phyloP scores from a whole-genome alignment of 2,888 invertebrate species.

The Uloborus plumipes region DNA sequence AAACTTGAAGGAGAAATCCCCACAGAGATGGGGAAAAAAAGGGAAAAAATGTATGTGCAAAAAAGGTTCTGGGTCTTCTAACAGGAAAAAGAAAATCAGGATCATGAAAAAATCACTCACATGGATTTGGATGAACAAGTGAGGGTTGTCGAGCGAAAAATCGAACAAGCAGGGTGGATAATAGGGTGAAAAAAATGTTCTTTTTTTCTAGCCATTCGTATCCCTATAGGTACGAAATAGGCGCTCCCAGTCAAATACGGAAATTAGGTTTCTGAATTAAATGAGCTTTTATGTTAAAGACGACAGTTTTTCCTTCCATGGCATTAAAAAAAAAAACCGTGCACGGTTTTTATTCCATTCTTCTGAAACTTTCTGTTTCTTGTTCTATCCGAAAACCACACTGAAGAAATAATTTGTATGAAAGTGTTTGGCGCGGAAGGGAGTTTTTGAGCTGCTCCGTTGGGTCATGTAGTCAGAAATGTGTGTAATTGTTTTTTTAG shows the following conservation, averaged over 20 bases:
- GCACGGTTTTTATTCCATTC: neutral
- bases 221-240: slow-evolving; percentile 46
- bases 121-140: slow-evolving; percentile 55
- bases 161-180: slow-evolving; percentile 46
- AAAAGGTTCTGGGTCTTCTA: slow-evolving; percentile 11
- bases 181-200: slow-evolving; percentile 19
- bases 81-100: slow-evolving; percentile 20
- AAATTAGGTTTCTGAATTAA: slow-evolving; percentile 63
- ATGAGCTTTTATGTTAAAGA: slow-evolving; percentile 53
- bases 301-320: neutral
- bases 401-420: neutral
- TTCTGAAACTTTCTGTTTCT: neutral
- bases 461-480: too few relatives aligned
- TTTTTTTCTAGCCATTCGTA: slow-evolving; percentile 20
- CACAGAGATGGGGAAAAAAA: slow-evolving; percentile 31
- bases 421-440: too few relatives aligned
- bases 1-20: slow-evolving; percentile 43
- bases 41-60: neutral
- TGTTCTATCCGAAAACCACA: neutral
- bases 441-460: too few relatives aligned
- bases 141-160: slow-evolving; percentile 52
- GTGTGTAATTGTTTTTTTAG: too few relatives aligned
- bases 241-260: slow-evolving; percentile 56
- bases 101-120: slow-evolving; percentile 17
- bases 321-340: neutral